These are phyloP conservation scores for Merodon equestris DNA, from an alignment of 2,888 invertebrate genomes.

Conservation along the genomic window DNA sequence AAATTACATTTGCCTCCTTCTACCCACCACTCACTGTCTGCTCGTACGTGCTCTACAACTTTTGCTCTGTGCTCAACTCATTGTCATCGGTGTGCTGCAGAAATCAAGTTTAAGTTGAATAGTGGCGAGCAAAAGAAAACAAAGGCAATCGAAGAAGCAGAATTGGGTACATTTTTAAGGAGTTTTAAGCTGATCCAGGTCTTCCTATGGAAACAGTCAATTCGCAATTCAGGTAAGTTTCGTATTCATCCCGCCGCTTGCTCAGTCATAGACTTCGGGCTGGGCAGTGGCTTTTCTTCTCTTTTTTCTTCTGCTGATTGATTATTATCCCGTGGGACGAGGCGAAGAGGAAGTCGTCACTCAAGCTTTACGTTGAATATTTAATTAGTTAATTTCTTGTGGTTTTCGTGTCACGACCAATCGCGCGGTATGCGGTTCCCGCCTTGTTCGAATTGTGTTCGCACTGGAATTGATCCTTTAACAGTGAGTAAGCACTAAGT, in stretches of 20 bases:
- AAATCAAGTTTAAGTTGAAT: too few species aligned
- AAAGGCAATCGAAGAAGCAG: constrained; percentile 11
- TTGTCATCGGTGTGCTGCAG: too few species aligned
- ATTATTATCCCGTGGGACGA: background rate
- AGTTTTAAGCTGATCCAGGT: background rate
- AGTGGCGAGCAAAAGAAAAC: background rate
- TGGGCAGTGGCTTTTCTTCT: constrained; percentile 28
- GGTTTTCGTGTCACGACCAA: too few species aligned
- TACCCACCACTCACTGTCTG: background rate
- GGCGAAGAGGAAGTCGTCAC: constrained; percentile 7
- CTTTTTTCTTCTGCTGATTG: background rate
- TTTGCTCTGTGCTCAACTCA: too few species aligned
- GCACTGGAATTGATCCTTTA: constrained; percentile 26
- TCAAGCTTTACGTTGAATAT: constrained; percentile 5
- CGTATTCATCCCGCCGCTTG: background rate
- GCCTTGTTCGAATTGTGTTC: background rate
- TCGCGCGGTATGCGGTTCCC: background rate
- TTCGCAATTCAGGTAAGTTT: constrained; percentile 64
- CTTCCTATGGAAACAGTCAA: constrained; percentile 61
- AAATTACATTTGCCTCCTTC: constrained; percentile 9
- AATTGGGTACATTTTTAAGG: constrained; percentile 31
- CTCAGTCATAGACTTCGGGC: constrained; percentile 23
- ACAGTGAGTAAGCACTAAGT: too few species aligned
- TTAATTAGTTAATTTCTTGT: constrained; percentile 5
- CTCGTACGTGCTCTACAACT: background rate